phyloP scores from a whole-genome alignment of 2,113 vertebrate species.

The Poecilia latipinna region DNA sequence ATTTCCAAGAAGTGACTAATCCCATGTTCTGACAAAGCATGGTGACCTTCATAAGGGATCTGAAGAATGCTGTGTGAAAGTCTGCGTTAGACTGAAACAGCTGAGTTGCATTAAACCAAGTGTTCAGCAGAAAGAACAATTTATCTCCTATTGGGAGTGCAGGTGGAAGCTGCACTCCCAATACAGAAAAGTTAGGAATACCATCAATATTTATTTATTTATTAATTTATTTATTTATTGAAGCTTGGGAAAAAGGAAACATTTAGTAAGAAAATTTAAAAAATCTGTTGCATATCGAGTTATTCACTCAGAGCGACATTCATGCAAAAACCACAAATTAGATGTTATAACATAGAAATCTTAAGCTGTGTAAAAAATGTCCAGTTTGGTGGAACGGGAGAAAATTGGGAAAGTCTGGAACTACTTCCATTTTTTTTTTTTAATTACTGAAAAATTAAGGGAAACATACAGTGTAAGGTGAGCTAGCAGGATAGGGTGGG shows the following conservation, averaged over 20 bases:
- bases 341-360: neutral
- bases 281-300: no score
- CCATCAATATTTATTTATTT: no score
- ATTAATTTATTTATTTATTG: no score
- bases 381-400: neutral
- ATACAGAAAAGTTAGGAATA: no score
- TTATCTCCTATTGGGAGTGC: neutral
- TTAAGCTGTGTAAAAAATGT: slow-evolving; percentile 21
- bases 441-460: slow-evolving; percentile 7
- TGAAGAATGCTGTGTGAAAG: neutral
- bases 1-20: no score
- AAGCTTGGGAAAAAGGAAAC: no score
- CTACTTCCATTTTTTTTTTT: neutral
- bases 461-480: slow-evolving; percentile 32
- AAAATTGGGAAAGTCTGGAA: slow-evolving; percentile 23
- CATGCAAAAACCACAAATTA: no score
- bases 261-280: no score
- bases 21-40: no score
- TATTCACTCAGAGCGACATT: no score
- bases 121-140: neutral
- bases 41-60: neutral
- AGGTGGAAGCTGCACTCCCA: neutral
- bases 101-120: neutral
- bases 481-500: slow-evolving; percentile 65
- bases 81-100: neutral